Percentiles rank a stretch among this genome's conserved stretches.
Evolutionary conservation across 2,888 invertebrate genomes (phyloP).

Genomic region (Netelia melanura): DNA sequence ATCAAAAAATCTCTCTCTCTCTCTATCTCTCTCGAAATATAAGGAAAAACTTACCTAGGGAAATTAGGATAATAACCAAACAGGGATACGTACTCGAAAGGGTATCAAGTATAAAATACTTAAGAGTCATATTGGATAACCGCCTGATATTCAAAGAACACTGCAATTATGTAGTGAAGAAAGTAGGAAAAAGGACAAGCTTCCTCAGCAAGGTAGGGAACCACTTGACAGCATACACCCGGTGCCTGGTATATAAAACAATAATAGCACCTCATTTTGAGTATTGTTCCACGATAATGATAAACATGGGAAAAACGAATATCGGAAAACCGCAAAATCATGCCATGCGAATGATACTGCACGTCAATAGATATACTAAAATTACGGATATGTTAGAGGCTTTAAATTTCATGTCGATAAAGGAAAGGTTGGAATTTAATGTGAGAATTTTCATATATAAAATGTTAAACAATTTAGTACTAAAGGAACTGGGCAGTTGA

Average conservation of each 20-base stretch:
- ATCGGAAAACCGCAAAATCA: slow-evolving; percentile 43
- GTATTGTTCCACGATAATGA: slow-evolving; percentile 32
- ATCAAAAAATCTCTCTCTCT: too few species aligned
- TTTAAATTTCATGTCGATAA: slow-evolving; percentile 46
- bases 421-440: slow-evolving; percentile 41
- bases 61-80: neutral
- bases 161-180: slow-evolving; percentile 16
- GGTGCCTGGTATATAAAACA: neutral
- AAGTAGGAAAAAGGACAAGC: slow-evolving; percentile 25
- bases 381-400: slow-evolving; percentile 37
- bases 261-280: slow-evolving; percentile 12
- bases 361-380: slow-evolving; percentile 34
- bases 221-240: neutral
- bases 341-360: slow-evolving; percentile 47
- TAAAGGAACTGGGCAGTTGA: neutral
- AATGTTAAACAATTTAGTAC: slow-evolving; percentile 14
- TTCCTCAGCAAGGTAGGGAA: slow-evolving; percentile 23
- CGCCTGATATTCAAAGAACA: neutral
- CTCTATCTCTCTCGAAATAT: neutral
- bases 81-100: neutral
- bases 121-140: slow-evolving; percentile 24
- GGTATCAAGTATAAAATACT: slow-evolving; percentile 28
- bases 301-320: slow-evolving; percentile 18
- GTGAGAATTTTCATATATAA: slow-evolving; percentile 48
- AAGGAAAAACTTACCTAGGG: neutral